Conservation (phyloP, 2,797 vertebrate species). For the Tenualosa thibaudeaui region DNA sequence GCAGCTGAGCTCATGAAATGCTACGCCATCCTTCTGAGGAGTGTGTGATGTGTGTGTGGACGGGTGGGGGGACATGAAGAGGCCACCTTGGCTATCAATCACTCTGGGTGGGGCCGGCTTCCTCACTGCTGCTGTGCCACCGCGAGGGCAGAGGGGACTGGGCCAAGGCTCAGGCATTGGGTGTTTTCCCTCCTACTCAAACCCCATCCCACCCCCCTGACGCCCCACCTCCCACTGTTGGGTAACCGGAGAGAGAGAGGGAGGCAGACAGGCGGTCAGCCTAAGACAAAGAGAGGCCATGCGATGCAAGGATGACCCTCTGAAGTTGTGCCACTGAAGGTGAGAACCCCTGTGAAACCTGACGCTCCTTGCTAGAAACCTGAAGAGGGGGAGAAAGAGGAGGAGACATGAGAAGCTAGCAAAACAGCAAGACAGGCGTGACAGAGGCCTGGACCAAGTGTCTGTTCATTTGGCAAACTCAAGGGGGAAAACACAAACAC, state of each 20-base stretch:
- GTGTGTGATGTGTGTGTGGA: background rate
- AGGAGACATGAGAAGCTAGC: conserved; percentile 14
- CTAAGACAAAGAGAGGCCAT: conserved; percentile 39
- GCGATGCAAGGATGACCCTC: conserved; percentile 34
- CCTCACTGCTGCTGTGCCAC: conserved; percentile 53
- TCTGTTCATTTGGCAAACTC: background rate
- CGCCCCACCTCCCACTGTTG: conserved; percentile 66
- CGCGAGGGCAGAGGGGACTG: conserved; percentile 53
- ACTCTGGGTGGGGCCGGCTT: conserved; percentile 65
- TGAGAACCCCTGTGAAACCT: conserved; percentile 70
- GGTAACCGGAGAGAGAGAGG: conserved; percentile 77
- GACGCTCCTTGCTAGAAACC: conserved; percentile 45
- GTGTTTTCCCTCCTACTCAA: conserved; percentile 37
- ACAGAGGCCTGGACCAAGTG: conserved; percentile 39
- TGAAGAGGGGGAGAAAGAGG: conserved; percentile 39
- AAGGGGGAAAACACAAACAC: background rate
- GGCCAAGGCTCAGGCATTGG: conserved; percentile 78
- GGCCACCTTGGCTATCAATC: conserved; percentile 84
- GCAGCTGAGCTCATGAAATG: conserved; percentile 84
- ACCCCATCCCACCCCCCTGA: background rate
- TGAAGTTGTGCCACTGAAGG: conserved; percentile 68
- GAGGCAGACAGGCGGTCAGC: conserved; percentile 61
- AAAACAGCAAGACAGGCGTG: conserved; percentile 32
- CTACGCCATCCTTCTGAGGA: conserved; percentile 71
- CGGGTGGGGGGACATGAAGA: conserved; percentile 68